phyloP scores from a whole-genome alignment of 2,797 vertebrate genomes.

The Rallus crepitans region DNA sequence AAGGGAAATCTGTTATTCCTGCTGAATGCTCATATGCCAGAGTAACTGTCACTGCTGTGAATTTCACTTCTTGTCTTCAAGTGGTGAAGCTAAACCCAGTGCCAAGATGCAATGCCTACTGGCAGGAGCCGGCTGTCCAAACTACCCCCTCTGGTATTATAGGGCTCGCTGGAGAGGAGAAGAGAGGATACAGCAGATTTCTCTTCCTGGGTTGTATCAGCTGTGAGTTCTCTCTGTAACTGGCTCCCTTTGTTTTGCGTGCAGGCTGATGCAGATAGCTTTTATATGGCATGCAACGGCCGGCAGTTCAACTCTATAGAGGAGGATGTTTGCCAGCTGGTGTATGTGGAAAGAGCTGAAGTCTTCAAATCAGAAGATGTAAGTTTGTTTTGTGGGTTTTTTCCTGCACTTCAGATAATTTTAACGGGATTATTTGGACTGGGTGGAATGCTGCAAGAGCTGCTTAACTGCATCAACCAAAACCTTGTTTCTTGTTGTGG shows the following conservation, averaged over 20 bases:
- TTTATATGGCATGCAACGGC: conserved; percentile 93
- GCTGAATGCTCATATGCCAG: background rate
- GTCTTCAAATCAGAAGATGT: conserved; percentile 96
- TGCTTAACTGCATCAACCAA: background rate
- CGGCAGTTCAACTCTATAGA: conserved; percentile 98
- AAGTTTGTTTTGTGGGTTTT: background rate
- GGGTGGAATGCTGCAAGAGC: background rate
- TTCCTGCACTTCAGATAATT: background rate
- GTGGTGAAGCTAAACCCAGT: background rate
- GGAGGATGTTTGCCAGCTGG: conserved; percentile 95
- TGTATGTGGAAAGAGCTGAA: conserved; percentile 95
- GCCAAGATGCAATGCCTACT: background rate
- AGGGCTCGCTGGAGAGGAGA: background rate
- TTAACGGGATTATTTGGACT: background rate
- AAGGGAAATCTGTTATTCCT: background rate
- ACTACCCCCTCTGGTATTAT: background rate
- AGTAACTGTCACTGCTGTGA: background rate
- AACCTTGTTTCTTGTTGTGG: background rate
- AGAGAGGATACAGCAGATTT: background rate
- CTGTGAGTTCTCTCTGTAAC: background rate
- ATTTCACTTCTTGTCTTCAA: background rate
- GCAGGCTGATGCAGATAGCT: conserved; percentile 94
- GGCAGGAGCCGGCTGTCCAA: background rate
- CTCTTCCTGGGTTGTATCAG: background rate
- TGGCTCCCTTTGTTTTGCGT: background rate